Evolutionary conservation across 2,113 vertebrate genomes (phyloP), one percentile per base, ranked within the genome.

Genomic region (Ochotona curzoniae): DNA sequence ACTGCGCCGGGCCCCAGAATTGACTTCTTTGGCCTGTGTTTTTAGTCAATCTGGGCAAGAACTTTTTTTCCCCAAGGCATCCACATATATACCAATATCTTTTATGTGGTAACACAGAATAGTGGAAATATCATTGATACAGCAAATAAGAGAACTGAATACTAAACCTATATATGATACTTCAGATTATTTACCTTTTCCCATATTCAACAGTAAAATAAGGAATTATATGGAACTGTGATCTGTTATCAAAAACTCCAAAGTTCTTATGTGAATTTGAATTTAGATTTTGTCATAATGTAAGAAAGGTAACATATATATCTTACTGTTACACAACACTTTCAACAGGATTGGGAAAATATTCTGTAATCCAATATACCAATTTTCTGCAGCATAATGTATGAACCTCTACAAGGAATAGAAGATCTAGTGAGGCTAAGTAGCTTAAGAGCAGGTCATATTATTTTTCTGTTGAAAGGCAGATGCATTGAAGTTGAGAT

Each of bases 341-440:
- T 74, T 87, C 23, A 75, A 28, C 28, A 83, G 54, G 4, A 18
- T 63, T 87, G 28, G 32, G 15, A 28, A 69, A n/a, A n/a, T 15
- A 47, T 25, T 10, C 23, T 76, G 0, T 80, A 91, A 93, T 83
- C 26, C 83, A 79, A 90, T 63, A 26, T 0, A 13, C 63, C 80
- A 76, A 80, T 26, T 86, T 95, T 95, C 26, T 83, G 18, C 17
- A 89, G n/a, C 17, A 57, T 89, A 89, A 83, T 30, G 0, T 83
- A 69, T 87, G 28, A 84, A 89, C 47, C 26, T 38, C 54, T 30
- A 69, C 25, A 67, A 10, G 23, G 25, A 75, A 2, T 84, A 73
- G 21, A 15, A 32, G 61, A 67, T 12, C 61, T 57, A 86, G 51
- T 81, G 23, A 70, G 20, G 75, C n/a, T 82, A 71, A 84, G 66